phyloP scores from a whole-genome alignment of 1,140 invertebrate genomes.

The Drosophila simulans region DNA sequence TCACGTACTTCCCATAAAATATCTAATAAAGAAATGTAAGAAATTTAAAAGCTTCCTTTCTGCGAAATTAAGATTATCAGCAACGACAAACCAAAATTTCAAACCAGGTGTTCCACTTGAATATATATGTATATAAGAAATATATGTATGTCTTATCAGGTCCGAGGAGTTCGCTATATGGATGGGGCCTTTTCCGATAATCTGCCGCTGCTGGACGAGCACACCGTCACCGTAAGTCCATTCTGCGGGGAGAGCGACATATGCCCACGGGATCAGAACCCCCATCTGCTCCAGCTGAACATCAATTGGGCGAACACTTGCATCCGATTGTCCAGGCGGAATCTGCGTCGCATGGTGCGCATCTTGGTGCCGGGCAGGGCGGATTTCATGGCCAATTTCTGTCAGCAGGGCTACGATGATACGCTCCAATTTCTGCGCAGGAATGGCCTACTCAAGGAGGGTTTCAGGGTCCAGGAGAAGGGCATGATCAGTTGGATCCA shows the following conservation, averaged over 20 bases:
- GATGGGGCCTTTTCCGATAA: constrained; percentile 99
- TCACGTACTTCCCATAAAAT: too few relatives aligned
- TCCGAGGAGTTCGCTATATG: constrained; percentile 96
- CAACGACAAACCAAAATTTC: not conserved
- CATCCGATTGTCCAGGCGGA: constrained; percentile 95
- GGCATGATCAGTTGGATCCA: constrained; percentile 13
- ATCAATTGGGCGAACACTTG: constrained; percentile 94
- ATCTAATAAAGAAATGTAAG: too few relatives aligned
- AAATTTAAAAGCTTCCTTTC: too few relatives aligned
- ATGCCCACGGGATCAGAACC: constrained; percentile 95
- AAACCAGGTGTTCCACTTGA: not conserved
- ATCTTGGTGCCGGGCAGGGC: constrained; percentile 97
- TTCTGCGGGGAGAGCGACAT: constrained; percentile 99
- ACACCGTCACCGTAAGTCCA: constrained; percentile 98
- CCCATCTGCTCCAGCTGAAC: constrained; percentile 93
- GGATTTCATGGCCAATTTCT: constrained; percentile 96
- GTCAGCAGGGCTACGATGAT: constrained; percentile 99
- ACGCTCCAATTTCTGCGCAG: constrained; percentile 95
- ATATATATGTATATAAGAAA: not conserved
- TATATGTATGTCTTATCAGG: constrained; percentile 74
- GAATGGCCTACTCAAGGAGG: constrained; percentile 93
- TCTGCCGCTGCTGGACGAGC: constrained; percentile 95
- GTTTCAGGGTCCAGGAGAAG: constrained; percentile 84
- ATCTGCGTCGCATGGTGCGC: constrained; percentile 95
- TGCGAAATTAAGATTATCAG: not conserved